Evolutionary conservation across 2,888 invertebrate species (phyloP).

Genomic region (Dicyrtomina minuta): DNA sequence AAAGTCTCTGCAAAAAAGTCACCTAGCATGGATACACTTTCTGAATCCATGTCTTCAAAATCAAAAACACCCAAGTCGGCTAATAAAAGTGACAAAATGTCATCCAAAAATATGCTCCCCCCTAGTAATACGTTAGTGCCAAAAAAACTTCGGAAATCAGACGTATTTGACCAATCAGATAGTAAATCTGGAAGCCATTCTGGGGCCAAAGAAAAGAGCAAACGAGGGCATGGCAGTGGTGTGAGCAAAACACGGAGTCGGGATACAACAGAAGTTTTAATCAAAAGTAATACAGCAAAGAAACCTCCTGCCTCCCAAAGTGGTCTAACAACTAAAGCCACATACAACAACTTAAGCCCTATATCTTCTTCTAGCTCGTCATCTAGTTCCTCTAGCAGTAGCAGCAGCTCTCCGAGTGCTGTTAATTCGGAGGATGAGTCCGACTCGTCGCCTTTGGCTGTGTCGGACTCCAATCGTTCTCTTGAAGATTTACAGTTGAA

Average conservation of each 20-base stretch:
- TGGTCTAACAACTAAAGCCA: not conserved
- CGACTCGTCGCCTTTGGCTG: conserved; percentile 4
- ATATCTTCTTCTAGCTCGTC: conserved; percentile 36
- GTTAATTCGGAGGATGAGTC: conserved; percentile 24
- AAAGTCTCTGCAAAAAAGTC: conserved; percentile 20
- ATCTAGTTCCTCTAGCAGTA: conserved; percentile 24
- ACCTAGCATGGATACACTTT: conserved; percentile 1
- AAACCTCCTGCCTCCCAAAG: not conserved
- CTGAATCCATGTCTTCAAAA: conserved; percentile 2
- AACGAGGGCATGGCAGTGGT: conserved; percentile 31
- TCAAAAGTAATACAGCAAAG: conserved; percentile 16
- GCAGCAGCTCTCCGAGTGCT: conserved; percentile 4
- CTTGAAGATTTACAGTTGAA: not conserved
- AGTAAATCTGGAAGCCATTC: not conserved
- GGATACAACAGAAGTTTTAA: too few relatives aligned
- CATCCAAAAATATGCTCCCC: conserved; percentile 51
- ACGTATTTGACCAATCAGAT: conserved; percentile 30
- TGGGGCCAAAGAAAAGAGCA: conserved; percentile 12
- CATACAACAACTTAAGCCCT: conserved; percentile 37
- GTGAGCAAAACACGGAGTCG: not conserved
- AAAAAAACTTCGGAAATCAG: conserved; percentile 50
- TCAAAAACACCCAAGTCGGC: conserved; percentile 38
- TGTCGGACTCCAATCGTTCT: conserved; percentile 19
- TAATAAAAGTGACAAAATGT: conserved; percentile 39
- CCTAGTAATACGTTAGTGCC: conserved; percentile 51